Base-by-base conservation (phyloP, 2,797 vertebrate genomes). In the Holocentrus rufus region DNA sequence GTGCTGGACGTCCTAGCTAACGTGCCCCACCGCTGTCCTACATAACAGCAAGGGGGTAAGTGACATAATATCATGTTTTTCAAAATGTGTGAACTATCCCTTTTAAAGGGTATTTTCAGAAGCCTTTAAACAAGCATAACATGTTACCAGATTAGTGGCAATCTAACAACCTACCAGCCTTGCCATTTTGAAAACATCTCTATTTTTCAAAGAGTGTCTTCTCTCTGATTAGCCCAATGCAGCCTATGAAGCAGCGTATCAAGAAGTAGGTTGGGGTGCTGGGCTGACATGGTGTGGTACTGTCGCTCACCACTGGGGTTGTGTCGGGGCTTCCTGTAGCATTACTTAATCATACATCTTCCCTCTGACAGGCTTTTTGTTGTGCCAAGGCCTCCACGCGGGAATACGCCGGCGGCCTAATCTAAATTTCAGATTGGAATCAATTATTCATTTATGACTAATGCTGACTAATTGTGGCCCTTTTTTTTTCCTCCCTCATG, bases 401-500 rank as follows among this genome's bases (percentile, higher is more conserved):
- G 87, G 86, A 90, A 88, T 87, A 81, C 42, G 59, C 73, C 69
- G 31, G 71, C 73, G 39, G 79, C 76, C 83, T 91, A 81, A 92
- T 94, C 86, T 90, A 86, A 88, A 93, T 93, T 91, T 90, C 84
- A 89, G 91, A 94, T 91, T 67, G 36, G 73, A 87, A 93, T 93
- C 86, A 93, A 93, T 92, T 90, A 92, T 93, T 94, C 74, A 93
- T 92, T 89, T 87, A 87, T 87, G 88, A 91, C 87, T 90, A 89
- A 92, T 92, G 82, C 81, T 83, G 86, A 91, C 89, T 93, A 93
- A 93, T 92, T 92, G 88, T 87, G 69, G 76, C 69, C 71, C 62
- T 72, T 87, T 89, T 79, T 79, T 27, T 27, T n/a, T n/a, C n/a
- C 30, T 55, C 72, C 63, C 30, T 79, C 61, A 47, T 66, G 56